Percentiles rank a stretch among this genome's conserved stretches.
phyloP scores from a whole-genome alignment of 2,113 vertebrate species.

The Meles meles region DNA sequence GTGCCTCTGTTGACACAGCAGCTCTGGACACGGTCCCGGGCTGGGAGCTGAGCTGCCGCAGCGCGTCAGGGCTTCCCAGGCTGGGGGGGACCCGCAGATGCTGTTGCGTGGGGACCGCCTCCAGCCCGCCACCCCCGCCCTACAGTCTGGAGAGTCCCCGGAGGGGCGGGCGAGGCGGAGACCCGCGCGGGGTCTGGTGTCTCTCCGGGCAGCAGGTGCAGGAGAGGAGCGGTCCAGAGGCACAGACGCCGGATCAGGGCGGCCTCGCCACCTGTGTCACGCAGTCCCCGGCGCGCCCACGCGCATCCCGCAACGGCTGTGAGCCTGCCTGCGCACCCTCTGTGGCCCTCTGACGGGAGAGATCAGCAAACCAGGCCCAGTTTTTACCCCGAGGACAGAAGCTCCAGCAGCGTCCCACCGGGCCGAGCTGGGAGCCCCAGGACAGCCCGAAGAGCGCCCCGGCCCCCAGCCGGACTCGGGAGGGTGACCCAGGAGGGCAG shows the following conservation, averaged over 20 bases:
- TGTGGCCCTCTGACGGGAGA: neutral
- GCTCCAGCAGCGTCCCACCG: neutral
- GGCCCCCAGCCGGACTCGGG: neutral
- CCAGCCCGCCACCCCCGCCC: neutral
- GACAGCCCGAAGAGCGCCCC: neutral
- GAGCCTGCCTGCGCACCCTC: neutral
- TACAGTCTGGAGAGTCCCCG: neutral
- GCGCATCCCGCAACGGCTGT: neutral
- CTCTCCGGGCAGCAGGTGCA: neutral
- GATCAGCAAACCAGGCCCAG: neutral
- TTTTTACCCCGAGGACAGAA: neutral
- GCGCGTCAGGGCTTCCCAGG: neutral
- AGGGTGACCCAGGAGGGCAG: too few species aligned
- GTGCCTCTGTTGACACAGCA: slow-evolving; percentile 54
- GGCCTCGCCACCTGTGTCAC: neutral
- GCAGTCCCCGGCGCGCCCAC: neutral
- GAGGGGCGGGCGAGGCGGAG: neutral
- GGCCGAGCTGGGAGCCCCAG: neutral
- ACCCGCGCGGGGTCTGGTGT: neutral
- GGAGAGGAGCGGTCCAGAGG: neutral
- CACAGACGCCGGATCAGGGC: neutral
- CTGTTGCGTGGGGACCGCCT: neutral
- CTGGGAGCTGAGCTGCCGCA: neutral
- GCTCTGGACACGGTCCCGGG: neutral
- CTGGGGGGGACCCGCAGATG: neutral